A percentile compares a stretch with the other conserved stretches of the same genome.
Conservation (phyloP, 2,113 vertebrate genomes). For the Dermatemys mawii region DNA sequence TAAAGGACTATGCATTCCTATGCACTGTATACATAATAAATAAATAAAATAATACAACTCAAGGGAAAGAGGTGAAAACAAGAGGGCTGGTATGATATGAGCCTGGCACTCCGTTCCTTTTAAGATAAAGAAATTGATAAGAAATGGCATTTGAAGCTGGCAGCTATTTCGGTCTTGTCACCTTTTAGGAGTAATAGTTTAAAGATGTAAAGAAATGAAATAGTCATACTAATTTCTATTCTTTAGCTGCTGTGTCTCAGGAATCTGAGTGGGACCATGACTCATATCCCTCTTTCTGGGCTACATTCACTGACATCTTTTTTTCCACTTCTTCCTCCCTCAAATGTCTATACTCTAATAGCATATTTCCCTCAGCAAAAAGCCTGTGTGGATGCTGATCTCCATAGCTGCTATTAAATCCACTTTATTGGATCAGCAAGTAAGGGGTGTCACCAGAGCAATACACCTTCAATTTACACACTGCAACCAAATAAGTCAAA, state of each 20-base stretch:
- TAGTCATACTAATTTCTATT: not conserved
- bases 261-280: not conserved
- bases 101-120: not conserved
- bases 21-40: not conserved
- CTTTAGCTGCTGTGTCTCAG: not conserved
- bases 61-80: not conserved
- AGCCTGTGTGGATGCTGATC: fast-evolving
- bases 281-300: not conserved
- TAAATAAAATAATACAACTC: not conserved
- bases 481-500: not conserved
- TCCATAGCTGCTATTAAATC: not conserved
- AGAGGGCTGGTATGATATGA: not conserved
- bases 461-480: not conserved
- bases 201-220: not conserved
- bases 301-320: not conserved
- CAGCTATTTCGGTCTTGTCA: not conserved
- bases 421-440: not conserved
- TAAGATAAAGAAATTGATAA: not conserved
- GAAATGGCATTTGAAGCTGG: not conserved
- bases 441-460: not conserved
- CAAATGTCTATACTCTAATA: not conserved
- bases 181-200: not conserved
- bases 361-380: fast-evolving
- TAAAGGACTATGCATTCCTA: constrained; percentile 8
- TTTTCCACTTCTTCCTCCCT: not conserved